phyloP scores from a whole-genome alignment of 2,888 invertebrate species.

The Pristionchus exspectatus region DNA sequence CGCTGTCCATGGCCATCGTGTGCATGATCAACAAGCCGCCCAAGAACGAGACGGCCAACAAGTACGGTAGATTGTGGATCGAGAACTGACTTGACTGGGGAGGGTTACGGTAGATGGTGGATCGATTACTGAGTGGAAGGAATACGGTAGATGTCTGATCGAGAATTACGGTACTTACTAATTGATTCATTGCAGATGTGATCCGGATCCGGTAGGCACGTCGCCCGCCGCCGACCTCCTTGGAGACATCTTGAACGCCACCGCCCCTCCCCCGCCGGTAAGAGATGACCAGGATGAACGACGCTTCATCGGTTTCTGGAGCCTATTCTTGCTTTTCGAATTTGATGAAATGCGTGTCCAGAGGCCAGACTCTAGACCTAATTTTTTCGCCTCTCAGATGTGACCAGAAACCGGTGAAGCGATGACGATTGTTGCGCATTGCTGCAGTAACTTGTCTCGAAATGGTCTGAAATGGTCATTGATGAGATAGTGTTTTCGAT shows the following conservation, averaged over 20 bases:
- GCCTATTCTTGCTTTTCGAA: too few species aligned
- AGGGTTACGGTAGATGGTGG: not conserved
- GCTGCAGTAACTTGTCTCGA: too few species aligned
- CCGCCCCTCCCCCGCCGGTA: not conserved
- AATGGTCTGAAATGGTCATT: too few species aligned
- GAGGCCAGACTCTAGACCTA: too few species aligned
- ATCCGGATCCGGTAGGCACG: not conserved
- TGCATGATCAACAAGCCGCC: slow-evolving; percentile 86
- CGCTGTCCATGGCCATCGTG: slow-evolving; percentile 93
- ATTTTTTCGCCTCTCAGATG: too few species aligned
- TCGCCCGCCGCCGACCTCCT: slow-evolving; percentile 15
- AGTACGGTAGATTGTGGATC: slow-evolving; percentile 52
- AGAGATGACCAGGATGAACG: not conserved
- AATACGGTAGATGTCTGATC: not conserved
- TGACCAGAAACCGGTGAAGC: too few species aligned
- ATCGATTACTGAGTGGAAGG: not conserved
- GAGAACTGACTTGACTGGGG: slow-evolving; percentile 16
- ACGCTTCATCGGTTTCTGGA: too few species aligned
- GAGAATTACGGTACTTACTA: not conserved
- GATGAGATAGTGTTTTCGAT: too few species aligned
- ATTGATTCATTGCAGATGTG: not conserved
- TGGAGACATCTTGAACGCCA: not conserved
- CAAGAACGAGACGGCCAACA: slow-evolving; percentile 48
- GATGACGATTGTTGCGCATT: too few species aligned
- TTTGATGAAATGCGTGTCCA: too few species aligned